These are phyloP conservation scores for Pheosia gnoma DNA, from an alignment of 2,888 invertebrate genomes.

Conservation along the genomic window DNA sequence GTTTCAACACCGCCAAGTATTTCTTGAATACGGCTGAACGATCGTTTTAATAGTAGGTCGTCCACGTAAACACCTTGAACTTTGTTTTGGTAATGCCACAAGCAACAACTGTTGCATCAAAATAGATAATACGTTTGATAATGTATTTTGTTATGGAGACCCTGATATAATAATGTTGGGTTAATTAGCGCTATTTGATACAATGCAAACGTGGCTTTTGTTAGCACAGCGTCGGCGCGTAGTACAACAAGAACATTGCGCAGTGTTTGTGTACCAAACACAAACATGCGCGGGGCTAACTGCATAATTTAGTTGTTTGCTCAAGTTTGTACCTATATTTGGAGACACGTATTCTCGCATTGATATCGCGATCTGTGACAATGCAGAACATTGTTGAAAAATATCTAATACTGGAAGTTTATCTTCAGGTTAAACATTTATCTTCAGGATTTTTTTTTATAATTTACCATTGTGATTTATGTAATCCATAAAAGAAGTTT, in stretches of 20 bases:
- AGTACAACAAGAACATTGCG: not conserved
- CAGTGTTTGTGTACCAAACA: not conserved
- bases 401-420: no score
- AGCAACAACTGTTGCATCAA: not conserved
- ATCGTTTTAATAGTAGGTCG: not conserved
- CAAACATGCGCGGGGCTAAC: not conserved
- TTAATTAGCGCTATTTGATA: not conserved
- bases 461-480: no score
- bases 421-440: no score
- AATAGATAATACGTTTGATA: not conserved
- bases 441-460: no score
- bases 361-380: not conserved
- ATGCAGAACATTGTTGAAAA: no score
- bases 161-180: not conserved
- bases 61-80: not conserved
- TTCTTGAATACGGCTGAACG: not conserved
- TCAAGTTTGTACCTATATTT: not conserved
- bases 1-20: not conserved
- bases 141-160: not conserved
- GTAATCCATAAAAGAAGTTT: no score
- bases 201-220: not conserved
- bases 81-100: not conserved
- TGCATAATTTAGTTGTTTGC: conserved; percentile 3
- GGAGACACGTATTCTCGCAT: not conserved
- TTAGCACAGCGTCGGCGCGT: not conserved